Evolutionary conservation across 1,140 invertebrate species (phyloP).

Genomic region (Aphis gossypii): DNA sequence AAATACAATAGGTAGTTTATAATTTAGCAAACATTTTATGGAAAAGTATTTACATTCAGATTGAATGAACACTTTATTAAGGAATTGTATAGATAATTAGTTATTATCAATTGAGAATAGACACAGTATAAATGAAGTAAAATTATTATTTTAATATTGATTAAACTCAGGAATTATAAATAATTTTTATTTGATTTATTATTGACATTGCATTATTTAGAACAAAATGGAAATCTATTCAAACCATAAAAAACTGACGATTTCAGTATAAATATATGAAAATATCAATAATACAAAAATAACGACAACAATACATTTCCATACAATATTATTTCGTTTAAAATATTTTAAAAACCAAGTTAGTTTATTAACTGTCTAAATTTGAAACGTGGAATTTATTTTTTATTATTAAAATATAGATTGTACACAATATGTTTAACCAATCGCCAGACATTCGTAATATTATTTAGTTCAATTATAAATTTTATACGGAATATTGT

Average conservation of each 20-base stretch:
- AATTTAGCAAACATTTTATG: neutral
- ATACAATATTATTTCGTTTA: neutral
- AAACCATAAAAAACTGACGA: neutral
- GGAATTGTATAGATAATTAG: neutral
- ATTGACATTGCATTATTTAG: neutral
- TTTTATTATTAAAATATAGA: neutral
- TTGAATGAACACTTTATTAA: neutral
- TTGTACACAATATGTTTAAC: no score
- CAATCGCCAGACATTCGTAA: neutral
- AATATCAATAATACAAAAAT: neutral
- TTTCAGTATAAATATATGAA: neutral
- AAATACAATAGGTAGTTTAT: neutral
- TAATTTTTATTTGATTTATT: neutral
- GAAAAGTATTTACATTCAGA: neutral
- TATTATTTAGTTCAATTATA: neutral
- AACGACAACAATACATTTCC: no score
- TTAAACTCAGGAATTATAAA: neutral
- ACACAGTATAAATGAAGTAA: neutral
- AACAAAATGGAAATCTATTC: neutral
- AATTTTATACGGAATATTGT: neutral
- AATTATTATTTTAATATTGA: neutral
- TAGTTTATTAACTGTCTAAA: no score
- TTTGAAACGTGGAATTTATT: neutral
- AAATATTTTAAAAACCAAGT: neutral
- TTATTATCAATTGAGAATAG: no score